These are phyloP conservation scores for Trichonephila clavipes DNA, from an alignment of 1,140 invertebrate genomes.

Conservation along the genomic window DNA sequence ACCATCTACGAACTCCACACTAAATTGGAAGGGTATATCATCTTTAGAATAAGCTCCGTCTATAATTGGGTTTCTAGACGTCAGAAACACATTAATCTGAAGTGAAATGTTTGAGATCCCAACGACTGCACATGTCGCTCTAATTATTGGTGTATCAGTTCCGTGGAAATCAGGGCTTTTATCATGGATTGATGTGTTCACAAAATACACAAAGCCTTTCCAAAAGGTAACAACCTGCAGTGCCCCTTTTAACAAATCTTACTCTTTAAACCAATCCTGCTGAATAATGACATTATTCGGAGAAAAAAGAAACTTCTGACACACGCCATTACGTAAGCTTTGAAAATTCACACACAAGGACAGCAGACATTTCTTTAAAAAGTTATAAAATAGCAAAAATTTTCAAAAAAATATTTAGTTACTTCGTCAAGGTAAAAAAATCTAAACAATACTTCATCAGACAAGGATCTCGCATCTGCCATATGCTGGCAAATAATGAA, in stretches of 20 bases:
- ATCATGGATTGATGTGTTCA: neutral
- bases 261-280: neutral
- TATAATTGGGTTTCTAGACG: constrained; percentile 42
- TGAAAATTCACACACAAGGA: neutral
- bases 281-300: neutral
- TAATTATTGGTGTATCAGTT: constrained; percentile 26
- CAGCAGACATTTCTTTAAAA: neutral
- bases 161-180: constrained; percentile 15
- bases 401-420: neutral
- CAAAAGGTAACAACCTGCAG: neutral
- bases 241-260: neutral
- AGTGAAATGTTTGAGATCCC: constrained; percentile 30
- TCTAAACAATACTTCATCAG: neutral
- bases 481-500: neutral
- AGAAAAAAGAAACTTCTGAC: neutral
- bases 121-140: constrained; percentile 29
- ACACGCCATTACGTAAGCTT: neutral
- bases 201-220: neutral
- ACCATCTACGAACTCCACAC: constrained; percentile 9
- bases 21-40: constrained; percentile 22
- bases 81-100: constrained; percentile 32
- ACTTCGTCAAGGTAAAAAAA: neutral
- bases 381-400: neutral
- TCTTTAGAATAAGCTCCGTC: constrained; percentile 36
- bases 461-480: neutral